Percentiles rank a stretch among this genome's conserved stretches.
These are phyloP conservation scores for Standfussiana lucernea DNA, from an alignment of 2,888 invertebrate genomes.

Conservation along the genomic window DNA sequence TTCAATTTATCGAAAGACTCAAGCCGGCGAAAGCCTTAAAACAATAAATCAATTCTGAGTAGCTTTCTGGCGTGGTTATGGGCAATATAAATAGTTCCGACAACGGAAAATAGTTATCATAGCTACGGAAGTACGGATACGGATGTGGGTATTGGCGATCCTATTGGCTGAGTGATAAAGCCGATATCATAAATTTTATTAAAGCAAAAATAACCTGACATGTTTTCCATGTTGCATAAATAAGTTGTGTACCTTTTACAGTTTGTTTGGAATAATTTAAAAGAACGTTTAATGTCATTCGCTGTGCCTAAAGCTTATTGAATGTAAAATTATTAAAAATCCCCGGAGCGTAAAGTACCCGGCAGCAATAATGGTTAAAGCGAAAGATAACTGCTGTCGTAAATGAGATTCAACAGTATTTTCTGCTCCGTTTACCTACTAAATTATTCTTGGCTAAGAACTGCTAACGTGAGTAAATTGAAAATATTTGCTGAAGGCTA, in stretches of 20 bases:
- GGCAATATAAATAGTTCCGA: constrained; percentile 39
- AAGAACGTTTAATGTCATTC: constrained; percentile 2
- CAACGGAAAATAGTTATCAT: constrained; percentile 32
- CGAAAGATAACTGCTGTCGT: constrained; percentile 23
- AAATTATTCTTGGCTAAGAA: constrained; percentile 8
- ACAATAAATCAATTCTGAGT: constrained; percentile 48
- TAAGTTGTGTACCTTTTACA: not conserved
- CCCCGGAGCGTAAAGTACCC: constrained; percentile 21
- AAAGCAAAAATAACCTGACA: not conserved
- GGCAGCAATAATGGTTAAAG: constrained; percentile 27
- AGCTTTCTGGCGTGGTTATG: constrained; percentile 11
- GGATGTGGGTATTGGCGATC: constrained; percentile 21
- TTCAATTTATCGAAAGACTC: constrained; percentile 7
- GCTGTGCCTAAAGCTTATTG: constrained; percentile 17
- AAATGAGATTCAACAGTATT: constrained; percentile 38
- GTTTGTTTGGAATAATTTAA: constrained; percentile 16
- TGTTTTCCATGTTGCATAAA: constrained; percentile 2
- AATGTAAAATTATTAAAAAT: constrained; percentile 54
- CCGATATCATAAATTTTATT: constrained; percentile 7
- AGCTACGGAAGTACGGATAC: not conserved
- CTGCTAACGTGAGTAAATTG: not conserved
- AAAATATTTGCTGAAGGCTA: constrained; percentile 25
- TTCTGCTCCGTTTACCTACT: not conserved
- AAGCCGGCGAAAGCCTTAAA: constrained; percentile 12
- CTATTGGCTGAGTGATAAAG: constrained; percentile 36